phyloP scores from a whole-genome alignment of 2,888 invertebrate genomes.

The Ctenicera cuprea region DNA sequence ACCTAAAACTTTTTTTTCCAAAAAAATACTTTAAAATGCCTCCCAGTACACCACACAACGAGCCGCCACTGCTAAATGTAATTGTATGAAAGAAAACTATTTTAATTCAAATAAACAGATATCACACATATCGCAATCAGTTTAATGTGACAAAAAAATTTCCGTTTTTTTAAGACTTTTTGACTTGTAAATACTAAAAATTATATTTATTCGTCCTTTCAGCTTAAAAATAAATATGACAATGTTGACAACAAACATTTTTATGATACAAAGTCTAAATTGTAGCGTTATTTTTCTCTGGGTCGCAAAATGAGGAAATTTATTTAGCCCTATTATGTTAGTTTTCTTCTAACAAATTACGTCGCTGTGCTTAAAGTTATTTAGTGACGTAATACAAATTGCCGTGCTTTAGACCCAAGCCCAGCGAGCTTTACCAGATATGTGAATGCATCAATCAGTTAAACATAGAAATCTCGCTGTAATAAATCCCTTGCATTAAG shows the following conservation, averaged over 20 bases:
- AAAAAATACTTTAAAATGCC: too few relatives aligned
- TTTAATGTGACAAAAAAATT: too few relatives aligned
- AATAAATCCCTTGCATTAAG: constrained; percentile 42
- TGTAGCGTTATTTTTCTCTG: constrained; percentile 18
- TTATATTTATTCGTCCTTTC: too few relatives aligned
- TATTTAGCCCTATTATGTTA: constrained; percentile 42
- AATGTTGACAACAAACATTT: neutral
- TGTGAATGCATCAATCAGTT: constrained; percentile 58
- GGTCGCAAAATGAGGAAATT: constrained; percentile 25
- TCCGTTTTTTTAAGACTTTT: too few relatives aligned
- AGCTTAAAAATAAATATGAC: too few relatives aligned
- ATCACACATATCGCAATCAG: too few relatives aligned
- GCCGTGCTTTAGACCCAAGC: constrained; percentile 55
- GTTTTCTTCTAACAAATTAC: constrained; percentile 45
- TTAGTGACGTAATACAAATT: constrained; percentile 52
- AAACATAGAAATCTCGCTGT: constrained; percentile 43
- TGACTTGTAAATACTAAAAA: too few relatives aligned
- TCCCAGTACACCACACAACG: too few relatives aligned
- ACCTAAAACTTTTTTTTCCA: too few relatives aligned
- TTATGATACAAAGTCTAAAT: neutral
- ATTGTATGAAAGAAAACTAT: too few relatives aligned
- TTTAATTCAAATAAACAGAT: too few relatives aligned
- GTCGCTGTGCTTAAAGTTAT: constrained; percentile 48
- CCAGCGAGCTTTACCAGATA: constrained; percentile 57
- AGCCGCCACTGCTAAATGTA: too few relatives aligned